phyloP scores from a whole-genome alignment of 2,797 vertebrate species.

The Peromyscus aztecus region DNA sequence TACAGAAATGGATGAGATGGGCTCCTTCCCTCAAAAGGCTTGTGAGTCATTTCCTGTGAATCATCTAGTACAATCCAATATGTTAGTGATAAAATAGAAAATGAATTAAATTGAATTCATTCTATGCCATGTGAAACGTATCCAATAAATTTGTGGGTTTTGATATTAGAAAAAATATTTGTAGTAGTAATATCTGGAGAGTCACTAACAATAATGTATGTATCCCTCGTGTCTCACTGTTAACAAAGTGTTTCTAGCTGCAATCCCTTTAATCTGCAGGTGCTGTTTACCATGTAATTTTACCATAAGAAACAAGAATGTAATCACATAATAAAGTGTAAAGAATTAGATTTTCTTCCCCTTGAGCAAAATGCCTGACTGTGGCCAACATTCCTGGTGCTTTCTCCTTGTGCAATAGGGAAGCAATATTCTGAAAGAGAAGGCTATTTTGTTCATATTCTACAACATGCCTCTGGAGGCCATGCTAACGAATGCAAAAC shows the following conservation, averaged over 20 bases:
- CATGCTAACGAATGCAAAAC: constrained; percentile 64
- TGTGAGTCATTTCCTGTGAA: constrained; percentile 71
- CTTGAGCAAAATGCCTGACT: constrained; percentile 74
- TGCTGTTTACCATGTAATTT: constrained; percentile 78
- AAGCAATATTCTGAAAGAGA: constrained; percentile 69
- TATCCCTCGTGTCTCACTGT: constrained; percentile 61
- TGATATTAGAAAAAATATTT: constrained; percentile 64
- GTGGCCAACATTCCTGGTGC: constrained; percentile 72
- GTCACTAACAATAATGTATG: constrained; percentile 49
- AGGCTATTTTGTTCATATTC: constrained; percentile 68
- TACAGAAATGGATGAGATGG: constrained; percentile 37
- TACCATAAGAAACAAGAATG: constrained; percentile 73
- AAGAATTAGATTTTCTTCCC: constrained; percentile 76
- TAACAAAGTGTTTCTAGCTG: constrained; percentile 71
- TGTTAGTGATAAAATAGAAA: constrained; percentile 63
- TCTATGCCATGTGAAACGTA: constrained; percentile 51
- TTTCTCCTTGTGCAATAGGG: constrained; percentile 59
- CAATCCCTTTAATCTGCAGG: constrained; percentile 71
- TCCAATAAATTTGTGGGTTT: constrained; percentile 62
- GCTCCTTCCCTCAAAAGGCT: constrained; percentile 36
- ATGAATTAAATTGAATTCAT: constrained; percentile 73
- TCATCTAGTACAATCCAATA: constrained; percentile 55
- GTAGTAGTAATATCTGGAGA: constrained; percentile 54
- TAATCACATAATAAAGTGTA: constrained; percentile 80
- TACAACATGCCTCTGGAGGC: constrained; percentile 67